Conservation (phyloP, 2,888 invertebrate genomes). For the Polydrusus pterygomalis region DNA sequence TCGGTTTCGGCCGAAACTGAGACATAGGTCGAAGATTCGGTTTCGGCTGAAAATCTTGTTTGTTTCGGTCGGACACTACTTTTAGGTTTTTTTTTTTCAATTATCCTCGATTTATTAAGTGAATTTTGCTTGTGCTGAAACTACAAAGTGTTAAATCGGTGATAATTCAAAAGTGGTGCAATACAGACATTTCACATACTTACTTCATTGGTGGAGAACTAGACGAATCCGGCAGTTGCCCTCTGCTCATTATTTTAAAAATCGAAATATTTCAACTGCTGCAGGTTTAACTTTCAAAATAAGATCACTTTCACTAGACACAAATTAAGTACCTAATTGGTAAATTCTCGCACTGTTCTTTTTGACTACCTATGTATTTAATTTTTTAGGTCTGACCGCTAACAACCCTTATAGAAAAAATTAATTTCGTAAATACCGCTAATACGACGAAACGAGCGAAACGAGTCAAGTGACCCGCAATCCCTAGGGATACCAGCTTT, state of each 20-base stretch:
- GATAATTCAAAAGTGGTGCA: too few species aligned
- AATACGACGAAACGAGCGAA: constrained; percentile 2
- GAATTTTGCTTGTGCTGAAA: too few species aligned
- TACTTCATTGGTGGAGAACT: constrained; percentile 82
- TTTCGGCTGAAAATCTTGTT: too few species aligned
- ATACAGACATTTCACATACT: constrained; percentile 58
- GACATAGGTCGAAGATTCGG: too few species aligned
- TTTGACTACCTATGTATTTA: too few species aligned
- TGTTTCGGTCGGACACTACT: too few species aligned
- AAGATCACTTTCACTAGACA: constrained; percentile 7
- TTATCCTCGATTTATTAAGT: too few species aligned
- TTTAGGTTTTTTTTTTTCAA: too few species aligned
- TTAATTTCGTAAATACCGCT: not conserved
- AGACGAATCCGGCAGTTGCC: constrained; percentile 81
- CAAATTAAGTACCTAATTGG: not conserved
- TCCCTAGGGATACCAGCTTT: constrained; percentile 32
- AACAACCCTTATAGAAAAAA: not conserved
- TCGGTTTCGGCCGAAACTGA: too few species aligned
- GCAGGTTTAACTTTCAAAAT: not conserved
- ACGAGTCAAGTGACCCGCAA: not conserved
- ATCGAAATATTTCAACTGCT: too few species aligned
- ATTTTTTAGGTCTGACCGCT: too few species aligned
- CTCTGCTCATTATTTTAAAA: constrained; percentile 66
- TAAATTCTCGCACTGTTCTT: not conserved
- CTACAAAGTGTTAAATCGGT: too few species aligned